These are phyloP conservation scores for Leontocebus nigricollis DNA, from an alignment of 2,797 vertebrate genomes.

Conservation along the genomic window DNA sequence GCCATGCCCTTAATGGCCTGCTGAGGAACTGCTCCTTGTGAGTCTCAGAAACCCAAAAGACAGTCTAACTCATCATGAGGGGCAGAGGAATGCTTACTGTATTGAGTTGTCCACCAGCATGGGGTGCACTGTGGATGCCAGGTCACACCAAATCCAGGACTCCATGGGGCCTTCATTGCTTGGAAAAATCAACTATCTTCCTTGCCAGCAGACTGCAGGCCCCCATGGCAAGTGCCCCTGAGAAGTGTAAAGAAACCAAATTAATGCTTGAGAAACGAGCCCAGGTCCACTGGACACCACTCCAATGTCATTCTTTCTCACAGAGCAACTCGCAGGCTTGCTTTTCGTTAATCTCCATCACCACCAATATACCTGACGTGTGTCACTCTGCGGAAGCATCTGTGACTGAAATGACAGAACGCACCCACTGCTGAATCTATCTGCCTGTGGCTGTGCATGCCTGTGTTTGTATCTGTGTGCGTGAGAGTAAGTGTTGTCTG, in stretches of 20 bases:
- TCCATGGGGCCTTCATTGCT: rapidly evolving
- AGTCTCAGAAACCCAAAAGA: background rate
- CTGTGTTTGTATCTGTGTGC: background rate
- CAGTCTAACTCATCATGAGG: rapidly evolving
- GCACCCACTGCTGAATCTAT: background rate
- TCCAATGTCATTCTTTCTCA: background rate
- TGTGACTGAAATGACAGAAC: rapidly evolving
- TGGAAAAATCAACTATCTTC: background rate
- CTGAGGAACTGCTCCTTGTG: background rate
- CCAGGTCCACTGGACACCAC: background rate
- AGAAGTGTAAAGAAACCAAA: background rate
- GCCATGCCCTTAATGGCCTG: background rate
- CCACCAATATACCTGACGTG: background rate
- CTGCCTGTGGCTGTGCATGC: background rate
- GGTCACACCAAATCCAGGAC: background rate
- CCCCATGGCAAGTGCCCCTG: background rate
- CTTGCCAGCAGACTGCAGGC: background rate
- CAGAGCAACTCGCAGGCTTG: background rate
- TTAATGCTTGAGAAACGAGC: background rate
- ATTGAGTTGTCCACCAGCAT: background rate
- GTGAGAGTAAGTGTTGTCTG: background rate
- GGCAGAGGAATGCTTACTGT: background rate
- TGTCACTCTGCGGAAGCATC: background rate
- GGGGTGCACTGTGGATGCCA: background rate
- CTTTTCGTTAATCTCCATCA: background rate